Conservation (phyloP, 2,113 vertebrate species). For the Brachirus orientalis region DNA sequence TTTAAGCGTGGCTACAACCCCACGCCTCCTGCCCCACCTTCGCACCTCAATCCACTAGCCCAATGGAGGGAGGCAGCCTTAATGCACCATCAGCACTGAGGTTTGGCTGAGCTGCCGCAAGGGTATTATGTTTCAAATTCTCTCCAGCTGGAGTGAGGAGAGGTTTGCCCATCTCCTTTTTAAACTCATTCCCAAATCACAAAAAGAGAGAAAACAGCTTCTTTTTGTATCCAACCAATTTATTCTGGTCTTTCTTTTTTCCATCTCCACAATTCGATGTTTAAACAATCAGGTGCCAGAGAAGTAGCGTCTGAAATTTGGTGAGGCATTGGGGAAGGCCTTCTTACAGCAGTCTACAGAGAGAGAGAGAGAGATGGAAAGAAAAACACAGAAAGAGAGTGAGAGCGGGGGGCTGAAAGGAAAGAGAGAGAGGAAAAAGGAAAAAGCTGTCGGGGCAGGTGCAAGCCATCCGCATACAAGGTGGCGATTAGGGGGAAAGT, state of each 20-base stretch:
- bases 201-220: conserved; percentile 18
- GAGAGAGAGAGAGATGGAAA: conserved; percentile 37
- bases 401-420: conserved; percentile 1
- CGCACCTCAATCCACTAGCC: conserved; percentile 58
- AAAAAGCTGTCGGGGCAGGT: conserved; percentile 78
- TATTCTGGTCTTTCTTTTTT: conserved; percentile 31
- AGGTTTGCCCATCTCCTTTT: conserved; percentile 47
- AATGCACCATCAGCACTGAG: conserved; percentile 74
- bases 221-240: conserved; percentile 47
- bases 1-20: conserved; percentile 47
- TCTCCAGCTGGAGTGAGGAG: conserved; percentile 73
- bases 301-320: conserved; percentile 58
- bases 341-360: conserved; percentile 28
- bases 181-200: conserved; percentile 44
- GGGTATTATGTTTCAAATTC: conserved; percentile 80
- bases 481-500: conserved; percentile 82
- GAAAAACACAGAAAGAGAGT: conserved; percentile 22
- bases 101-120: conserved; percentile 68
- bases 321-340: conserved; percentile 40
- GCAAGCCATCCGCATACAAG: conserved; percentile 81
- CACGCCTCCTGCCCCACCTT: neutral
- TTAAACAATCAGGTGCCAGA: conserved; percentile 65
- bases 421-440: conserved; percentile 40
- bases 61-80: conserved; percentile 57
- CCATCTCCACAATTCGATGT: conserved; percentile 45